phyloP scores from a whole-genome alignment of 2,797 vertebrate genomes.

The Megalops cyprinoides region DNA sequence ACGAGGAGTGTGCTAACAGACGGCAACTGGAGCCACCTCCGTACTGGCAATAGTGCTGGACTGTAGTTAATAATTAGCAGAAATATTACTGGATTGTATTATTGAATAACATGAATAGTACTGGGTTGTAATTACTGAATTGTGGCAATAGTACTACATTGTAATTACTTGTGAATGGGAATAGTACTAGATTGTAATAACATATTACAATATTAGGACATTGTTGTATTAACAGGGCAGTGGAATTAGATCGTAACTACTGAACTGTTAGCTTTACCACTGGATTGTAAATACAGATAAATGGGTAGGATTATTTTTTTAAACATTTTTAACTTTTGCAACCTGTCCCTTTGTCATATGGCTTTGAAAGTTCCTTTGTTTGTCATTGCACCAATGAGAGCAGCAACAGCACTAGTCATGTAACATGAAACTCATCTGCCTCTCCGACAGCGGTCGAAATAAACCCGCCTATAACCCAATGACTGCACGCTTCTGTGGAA shows the following conservation, averaged over 20 bases:
- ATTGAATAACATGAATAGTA: too few relatives aligned
- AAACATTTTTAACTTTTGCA: too few relatives aligned
- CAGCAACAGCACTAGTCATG: neutral
- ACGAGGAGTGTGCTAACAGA: too few relatives aligned
- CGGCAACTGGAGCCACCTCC: too few relatives aligned
- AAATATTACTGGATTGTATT: neutral
- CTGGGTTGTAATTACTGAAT: neutral
- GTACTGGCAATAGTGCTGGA: neutral
- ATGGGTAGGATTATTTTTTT: too few relatives aligned
- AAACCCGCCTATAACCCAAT: too few relatives aligned
- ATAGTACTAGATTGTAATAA: neutral
- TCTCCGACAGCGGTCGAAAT: neutral
- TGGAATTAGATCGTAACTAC: neutral
- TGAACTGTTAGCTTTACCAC: too few relatives aligned
- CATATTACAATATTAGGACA: too few relatives aligned
- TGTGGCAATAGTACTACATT: neutral
- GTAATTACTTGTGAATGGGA: neutral
- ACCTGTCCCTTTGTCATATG: conserved; percentile 19
- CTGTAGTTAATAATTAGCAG: neutral
- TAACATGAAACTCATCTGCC: neutral
- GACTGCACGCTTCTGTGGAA: conserved; percentile 19
- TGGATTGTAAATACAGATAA: too few relatives aligned
- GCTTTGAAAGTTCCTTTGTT: conserved; percentile 11
- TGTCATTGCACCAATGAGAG: neutral
- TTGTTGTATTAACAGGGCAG: too few relatives aligned